phyloP scores from a whole-genome alignment of 1,140 invertebrate species.

The Hyles euphorbiae region DNA sequence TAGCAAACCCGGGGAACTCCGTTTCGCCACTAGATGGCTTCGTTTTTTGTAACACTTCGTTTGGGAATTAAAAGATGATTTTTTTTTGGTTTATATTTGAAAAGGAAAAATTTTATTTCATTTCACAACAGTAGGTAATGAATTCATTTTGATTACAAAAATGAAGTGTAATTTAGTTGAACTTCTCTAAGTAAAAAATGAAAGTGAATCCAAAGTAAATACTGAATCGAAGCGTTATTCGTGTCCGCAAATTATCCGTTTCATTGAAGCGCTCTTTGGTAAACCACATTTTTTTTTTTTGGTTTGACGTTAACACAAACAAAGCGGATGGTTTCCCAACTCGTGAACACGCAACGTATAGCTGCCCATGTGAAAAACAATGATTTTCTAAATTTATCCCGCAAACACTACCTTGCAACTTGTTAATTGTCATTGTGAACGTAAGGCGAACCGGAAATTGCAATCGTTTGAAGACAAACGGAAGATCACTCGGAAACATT shows the following conservation, averaged over 20 bases:
- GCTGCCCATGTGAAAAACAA: conserved; percentile 32
- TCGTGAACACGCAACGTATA: conserved; percentile 39
- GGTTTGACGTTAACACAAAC: conserved; percentile 43
- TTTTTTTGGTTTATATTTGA: conserved; percentile 11
- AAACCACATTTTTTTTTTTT: conserved; percentile 51
- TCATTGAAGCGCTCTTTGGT: conserved; percentile 37
- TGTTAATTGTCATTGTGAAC: conserved; percentile 76
- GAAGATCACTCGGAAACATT: conserved; percentile 7
- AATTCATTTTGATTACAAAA: conserved; percentile 28
- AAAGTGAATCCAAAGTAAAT: conserved; percentile 22
- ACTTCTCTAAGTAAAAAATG: conserved; percentile 16
- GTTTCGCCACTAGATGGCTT: conserved; percentile 26
- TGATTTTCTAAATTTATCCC: conserved; percentile 28
- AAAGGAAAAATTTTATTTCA: conserved; percentile 9
- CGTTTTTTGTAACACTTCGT: conserved; percentile 26
- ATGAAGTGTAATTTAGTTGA: conserved; percentile 31
- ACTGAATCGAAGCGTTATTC: conserved; percentile 20
- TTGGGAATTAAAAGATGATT: conserved; percentile 23
- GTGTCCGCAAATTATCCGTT: conserved; percentile 19
- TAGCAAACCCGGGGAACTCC: conserved; percentile 17
- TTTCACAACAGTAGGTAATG: conserved; percentile 32
- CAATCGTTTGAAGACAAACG: conserved; percentile 46
- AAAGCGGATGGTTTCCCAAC: conserved; percentile 31
- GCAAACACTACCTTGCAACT: conserved; percentile 68
- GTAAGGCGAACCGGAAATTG: conserved; percentile 66